These are phyloP conservation scores for Phytoseiulus persimilis DNA, from an alignment of 2,888 invertebrate genomes.

Conservation along the genomic window DNA sequence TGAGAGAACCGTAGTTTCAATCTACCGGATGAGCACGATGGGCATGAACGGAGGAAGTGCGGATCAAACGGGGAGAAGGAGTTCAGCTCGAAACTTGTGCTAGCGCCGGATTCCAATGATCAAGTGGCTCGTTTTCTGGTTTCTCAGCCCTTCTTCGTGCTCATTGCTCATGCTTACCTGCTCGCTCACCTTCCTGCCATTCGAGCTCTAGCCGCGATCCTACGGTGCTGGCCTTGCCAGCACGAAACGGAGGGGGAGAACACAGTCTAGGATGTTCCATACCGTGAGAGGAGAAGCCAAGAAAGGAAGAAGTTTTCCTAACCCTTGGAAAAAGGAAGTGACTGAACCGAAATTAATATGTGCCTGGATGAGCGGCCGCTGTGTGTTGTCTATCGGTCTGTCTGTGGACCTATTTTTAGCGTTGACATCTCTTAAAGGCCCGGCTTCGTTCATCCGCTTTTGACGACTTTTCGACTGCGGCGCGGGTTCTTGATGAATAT, in stretches of 20 bases:
- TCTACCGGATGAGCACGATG: not conserved
- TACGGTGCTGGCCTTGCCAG: not conserved
- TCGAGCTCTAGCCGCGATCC: not conserved
- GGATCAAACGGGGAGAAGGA: not conserved
- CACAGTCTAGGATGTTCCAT: not conserved
- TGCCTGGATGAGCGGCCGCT: not conserved
- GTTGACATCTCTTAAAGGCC: not conserved
- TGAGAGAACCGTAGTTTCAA: not conserved
- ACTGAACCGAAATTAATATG: not conserved
- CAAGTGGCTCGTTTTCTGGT: not conserved
- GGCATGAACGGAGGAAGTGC: not conserved
- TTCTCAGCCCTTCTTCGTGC: not conserved
- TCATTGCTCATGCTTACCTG: not conserved
- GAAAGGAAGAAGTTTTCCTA: not conserved
- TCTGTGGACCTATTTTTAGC: not conserved
- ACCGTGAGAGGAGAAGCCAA: not conserved
- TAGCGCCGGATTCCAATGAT: not conserved
- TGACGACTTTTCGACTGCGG: not conserved
- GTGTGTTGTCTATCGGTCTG: not conserved
- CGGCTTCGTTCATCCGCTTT: not conserved
- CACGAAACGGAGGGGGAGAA: not conserved
- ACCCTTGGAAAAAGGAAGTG: constrained; percentile 5
- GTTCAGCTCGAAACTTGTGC: not conserved
- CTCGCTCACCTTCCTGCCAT: constrained; percentile 5
- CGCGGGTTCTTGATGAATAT: not conserved